Conservation (phyloP, 2,797 vertebrate genomes). For the Pogoniulus pusillus region DNA sequence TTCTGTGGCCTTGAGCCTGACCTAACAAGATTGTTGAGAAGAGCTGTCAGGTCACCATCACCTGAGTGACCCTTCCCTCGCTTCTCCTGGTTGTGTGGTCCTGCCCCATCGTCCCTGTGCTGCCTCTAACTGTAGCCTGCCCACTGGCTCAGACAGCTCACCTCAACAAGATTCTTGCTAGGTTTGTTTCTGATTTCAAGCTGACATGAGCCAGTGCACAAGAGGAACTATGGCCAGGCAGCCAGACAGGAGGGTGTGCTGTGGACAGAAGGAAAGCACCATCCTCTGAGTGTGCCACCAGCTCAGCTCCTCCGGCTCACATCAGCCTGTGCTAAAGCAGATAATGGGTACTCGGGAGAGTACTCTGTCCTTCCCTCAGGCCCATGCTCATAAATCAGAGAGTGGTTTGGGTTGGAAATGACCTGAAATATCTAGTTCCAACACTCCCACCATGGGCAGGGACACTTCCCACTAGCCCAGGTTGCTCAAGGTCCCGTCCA, state of each 20-base stretch:
- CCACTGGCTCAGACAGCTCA: neutral
- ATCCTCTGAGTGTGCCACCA: neutral
- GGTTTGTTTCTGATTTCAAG: neutral
- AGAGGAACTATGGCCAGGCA: neutral
- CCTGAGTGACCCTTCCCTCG: neutral
- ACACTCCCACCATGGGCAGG: no score
- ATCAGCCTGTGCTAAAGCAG: neutral
- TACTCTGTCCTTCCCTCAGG: neutral
- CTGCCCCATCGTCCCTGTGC: neutral
- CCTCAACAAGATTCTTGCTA: neutral
- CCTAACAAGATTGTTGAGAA: neutral
- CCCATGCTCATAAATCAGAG: no score
- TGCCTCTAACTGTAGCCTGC: neutral
- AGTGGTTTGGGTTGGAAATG: no score
- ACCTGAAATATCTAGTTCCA: no score
- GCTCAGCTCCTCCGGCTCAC: neutral
- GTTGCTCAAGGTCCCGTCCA: no score
- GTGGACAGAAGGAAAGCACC: neutral
- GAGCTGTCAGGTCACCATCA: neutral
- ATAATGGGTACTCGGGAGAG: neutral
- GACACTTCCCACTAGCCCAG: no score
- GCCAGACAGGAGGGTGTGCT: neutral
- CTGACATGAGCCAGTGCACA: neutral
- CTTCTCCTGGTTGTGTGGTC: fast-evolving
- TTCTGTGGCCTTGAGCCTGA: neutral